Evolutionary conservation across 2,797 vertebrate species (phyloP).

Genomic region (Xiphorhynchus erythropygius): DNA sequence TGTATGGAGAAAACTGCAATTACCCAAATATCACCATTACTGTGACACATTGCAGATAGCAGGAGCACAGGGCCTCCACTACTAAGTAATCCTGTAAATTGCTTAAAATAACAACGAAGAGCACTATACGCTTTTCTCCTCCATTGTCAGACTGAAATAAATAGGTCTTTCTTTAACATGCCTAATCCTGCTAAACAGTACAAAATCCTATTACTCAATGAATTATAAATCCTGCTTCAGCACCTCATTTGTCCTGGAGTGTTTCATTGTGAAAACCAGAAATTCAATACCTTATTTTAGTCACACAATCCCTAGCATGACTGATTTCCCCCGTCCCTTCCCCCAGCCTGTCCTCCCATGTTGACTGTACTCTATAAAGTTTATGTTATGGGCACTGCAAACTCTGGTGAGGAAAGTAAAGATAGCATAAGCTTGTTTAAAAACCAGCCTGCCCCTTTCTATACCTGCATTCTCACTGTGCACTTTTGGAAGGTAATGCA

Average conservation of each 20-base stretch:
- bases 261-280: conserved; percentile 64
- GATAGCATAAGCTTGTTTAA: neutral
- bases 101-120: conserved; percentile 67
- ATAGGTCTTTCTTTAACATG: conserved; percentile 85
- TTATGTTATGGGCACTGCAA: neutral
- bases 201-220: conserved; percentile 88
- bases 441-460: neutral
- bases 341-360: neutral
- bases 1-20: conserved; percentile 67
- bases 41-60: conserved; percentile 27
- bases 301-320: neutral
- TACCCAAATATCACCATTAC: conserved; percentile 67
- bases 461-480: neutral
- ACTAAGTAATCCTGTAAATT: conserved; percentile 74
- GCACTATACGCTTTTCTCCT: conserved; percentile 65
- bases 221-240: conserved; percentile 83
- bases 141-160: conserved; percentile 80
- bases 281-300: conserved; percentile 73
- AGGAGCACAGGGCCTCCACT: conserved; percentile 31
- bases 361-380: neutral
- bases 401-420: neutral
- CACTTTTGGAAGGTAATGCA: neutral
- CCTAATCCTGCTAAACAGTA: conserved; percentile 88
- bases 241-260: conserved; percentile 71
- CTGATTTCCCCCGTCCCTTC: neutral